Evolutionary conservation across 1,140 invertebrate species (phyloP), one percentile per base, ranked within the genome.

Genomic region (Drosophila pseudoobscura): DNA sequence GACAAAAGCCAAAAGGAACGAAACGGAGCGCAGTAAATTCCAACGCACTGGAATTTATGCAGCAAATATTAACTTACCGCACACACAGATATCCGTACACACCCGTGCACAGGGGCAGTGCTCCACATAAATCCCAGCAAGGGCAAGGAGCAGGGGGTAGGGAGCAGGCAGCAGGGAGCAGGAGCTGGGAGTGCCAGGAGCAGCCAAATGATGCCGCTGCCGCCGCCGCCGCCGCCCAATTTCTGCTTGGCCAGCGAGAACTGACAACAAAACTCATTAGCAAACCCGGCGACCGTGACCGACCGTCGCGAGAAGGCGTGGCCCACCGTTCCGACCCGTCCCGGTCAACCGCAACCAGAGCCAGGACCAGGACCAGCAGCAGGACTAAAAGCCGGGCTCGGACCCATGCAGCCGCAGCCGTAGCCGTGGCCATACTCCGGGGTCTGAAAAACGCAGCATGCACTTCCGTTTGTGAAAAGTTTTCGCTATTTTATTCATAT

Each of bases 221-320:
- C 54, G 61, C 57, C 61, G 53, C 43, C 61, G 61, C 62, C 54
- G 61, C 57, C 66, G 55, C 57, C 74, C 82, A 73, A 85, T 88
- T 87, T 88, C 59, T 88, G 83, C 78, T 73, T 78, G 75, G 72
- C 58, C 71, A 73, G 83, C 75, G 82, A 79, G 78, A 88, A 89
- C 66, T 70, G 84, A 89, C 83, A 88, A 88, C 83, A 88, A 88
- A 88, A 88, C 83, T 88, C 83, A 88, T 88, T 89, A 88, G 83
- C 84, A 88, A 59, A 83, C 62, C 84, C 75, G 75, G 64, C 79
- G 84, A 84, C 83, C 83, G 84, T 88, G 83, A 88, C 84, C 82
- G 75, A 88, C 84, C 82, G 75, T 75, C 71, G 70, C 71, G 70
- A 62, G 43, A 65, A 80, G 75, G 83, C 63, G 63, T 66, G 56